phyloP scores from a whole-genome alignment of 2,888 invertebrate species.

The Plebejus melissa region DNA sequence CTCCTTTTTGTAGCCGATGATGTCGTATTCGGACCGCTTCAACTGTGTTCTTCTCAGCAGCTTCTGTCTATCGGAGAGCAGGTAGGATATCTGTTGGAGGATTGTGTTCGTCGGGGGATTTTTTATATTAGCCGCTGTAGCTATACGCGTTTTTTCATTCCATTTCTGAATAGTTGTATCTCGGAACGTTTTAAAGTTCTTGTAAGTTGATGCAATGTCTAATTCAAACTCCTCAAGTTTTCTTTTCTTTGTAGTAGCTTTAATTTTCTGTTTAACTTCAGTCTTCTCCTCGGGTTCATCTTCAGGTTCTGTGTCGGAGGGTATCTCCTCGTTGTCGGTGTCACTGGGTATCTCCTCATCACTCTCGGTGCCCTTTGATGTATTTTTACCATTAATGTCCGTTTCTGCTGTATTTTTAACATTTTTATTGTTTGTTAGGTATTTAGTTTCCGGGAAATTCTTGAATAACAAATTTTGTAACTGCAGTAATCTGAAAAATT shows the following conservation, averaged over 20 bases:
- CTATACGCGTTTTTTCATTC: slow-evolving; percentile 93
- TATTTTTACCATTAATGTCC: slow-evolving; percentile 37
- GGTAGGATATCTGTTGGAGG: slow-evolving; percentile 90
- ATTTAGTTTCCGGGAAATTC: slow-evolving; percentile 84
- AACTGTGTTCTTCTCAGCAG: slow-evolving; percentile 88
- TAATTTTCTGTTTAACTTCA: slow-evolving; percentile 37
- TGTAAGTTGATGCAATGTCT: slow-evolving; percentile 77
- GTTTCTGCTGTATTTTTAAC: background rate
- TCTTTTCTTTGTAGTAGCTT: slow-evolving; percentile 58
- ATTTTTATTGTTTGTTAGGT: slow-evolving; percentile 56
- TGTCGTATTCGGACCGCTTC: slow-evolving; percentile 85
- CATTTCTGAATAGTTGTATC: slow-evolving; percentile 93
- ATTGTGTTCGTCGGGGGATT: slow-evolving; percentile 81
- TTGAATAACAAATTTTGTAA: slow-evolving; percentile 73
- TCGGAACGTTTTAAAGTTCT: slow-evolving; percentile 83
- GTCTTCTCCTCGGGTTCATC: slow-evolving; percentile 46
- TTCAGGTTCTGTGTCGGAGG: slow-evolving; percentile 79
- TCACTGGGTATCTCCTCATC: slow-evolving; percentile 71
- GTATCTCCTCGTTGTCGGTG: slow-evolving; percentile 82
- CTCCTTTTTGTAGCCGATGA: slow-evolving; percentile 78
- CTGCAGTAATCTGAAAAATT: slow-evolving; percentile 58
- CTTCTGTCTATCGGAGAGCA: slow-evolving; percentile 87
- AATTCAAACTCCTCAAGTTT: slow-evolving; percentile 80
- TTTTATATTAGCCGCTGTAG: slow-evolving; percentile 82
- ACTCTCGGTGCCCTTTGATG: slow-evolving; percentile 46